phyloP scores from a whole-genome alignment of 2,888 invertebrate species.

The Dromius quadrimaculatus region DNA sequence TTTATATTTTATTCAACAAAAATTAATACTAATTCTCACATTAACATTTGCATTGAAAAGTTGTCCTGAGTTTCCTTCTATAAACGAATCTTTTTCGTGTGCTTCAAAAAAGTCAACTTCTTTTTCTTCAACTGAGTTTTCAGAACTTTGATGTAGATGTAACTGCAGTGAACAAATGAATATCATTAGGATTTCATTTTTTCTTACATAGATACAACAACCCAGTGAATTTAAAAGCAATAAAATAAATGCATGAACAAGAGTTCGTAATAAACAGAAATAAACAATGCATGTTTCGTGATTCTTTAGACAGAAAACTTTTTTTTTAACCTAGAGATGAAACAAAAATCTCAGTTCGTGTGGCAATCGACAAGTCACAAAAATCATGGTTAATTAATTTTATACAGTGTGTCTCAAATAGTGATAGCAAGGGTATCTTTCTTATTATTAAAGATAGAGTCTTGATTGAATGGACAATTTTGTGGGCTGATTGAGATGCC shows the following conservation, averaged over 20 bases:
- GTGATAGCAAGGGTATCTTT: no score
- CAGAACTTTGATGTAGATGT: conserved; percentile 76
- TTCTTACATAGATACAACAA: conserved; percentile 7
- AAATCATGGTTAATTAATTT: no score
- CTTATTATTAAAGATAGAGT: no score
- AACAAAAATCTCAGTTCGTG: no score
- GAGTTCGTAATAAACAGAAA: no score
- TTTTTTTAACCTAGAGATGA: no score
- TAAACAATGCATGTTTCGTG: no score
- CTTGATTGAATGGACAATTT: no score
- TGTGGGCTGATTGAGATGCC: no score
- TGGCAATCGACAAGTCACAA: no score
- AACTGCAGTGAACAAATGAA: conserved; percentile 69
- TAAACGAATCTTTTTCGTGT: conserved; percentile 69
- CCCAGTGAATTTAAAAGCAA: conserved; percentile 41
- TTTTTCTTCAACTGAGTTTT: conserved; percentile 72
- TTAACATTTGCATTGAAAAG: conserved; percentile 51
- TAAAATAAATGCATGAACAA: conserved; percentile 34
- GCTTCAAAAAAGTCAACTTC: conserved; percentile 95
- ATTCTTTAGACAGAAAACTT: no score
- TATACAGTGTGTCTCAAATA: no score
- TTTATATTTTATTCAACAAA: neutral
- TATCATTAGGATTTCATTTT: conserved; percentile 37
- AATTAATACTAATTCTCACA: conserved; percentile 54
- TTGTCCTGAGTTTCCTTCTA: conserved; percentile 54